Base-by-base conservation (phyloP, 1,140 invertebrate species). In the Episyrphus balteatus region DNA sequence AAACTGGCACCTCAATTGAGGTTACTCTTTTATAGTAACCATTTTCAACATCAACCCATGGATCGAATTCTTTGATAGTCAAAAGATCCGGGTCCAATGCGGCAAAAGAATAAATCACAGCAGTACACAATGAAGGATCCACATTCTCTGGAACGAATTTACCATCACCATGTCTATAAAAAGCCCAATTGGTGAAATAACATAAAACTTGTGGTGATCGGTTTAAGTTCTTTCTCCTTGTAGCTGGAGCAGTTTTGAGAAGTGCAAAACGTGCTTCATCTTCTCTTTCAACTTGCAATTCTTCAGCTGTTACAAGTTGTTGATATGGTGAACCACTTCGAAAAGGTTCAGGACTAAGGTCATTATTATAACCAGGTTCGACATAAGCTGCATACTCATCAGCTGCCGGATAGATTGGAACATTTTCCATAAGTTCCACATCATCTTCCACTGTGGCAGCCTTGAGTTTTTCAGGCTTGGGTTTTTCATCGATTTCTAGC, bases 31-130 rank as follows among this genome's bases (percentile, higher is more conserved):
- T 48, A 32, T 50, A 74, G 71, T 82, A 75, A 84, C 88, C 81
- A 56, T 92, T 86, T 45, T 89, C 85, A 19, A 89, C 74, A 67
- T 92, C 90, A 6, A 84, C 80, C 82, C 83, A 88, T 13, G 83
- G 79, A 73, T 92, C 89, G 43, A 87, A 86, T 41, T 86, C 74
- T 26, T 84, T 83, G 5, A 90, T 76, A 1, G 78, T 64, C 2
- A 91, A 68, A 6, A 76, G 82, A 31, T 87, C 79, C 0, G 85
- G 80, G 60, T 91, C 85, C 14, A 92, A 65, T 11, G 81, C 82
- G n/a, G 87, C 88, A 63, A 92, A 95, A 0, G 91, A 88, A 55
- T 94, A 95, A 12, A 95, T 76, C 3, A 95, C 72, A 54, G 92
- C 87, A 0, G 88, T 91, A 58, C 92, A 95, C 0, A 94, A 74